Percentiles rank a stretch among this genome's conserved stretches.
Evolutionary conservation across 2,888 invertebrate genomes (phyloP).

Genomic region (Diarsia brunnea): DNA sequence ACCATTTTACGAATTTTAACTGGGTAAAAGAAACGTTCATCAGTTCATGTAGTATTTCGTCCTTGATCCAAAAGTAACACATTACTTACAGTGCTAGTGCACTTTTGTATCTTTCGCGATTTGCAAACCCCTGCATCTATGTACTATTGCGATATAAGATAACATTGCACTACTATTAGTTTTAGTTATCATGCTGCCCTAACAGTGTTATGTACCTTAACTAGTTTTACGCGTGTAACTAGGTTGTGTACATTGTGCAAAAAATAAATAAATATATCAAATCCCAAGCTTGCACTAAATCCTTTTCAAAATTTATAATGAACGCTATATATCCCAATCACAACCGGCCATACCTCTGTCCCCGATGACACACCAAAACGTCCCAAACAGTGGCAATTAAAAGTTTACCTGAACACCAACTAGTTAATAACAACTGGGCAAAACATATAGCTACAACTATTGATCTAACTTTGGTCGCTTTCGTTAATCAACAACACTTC

Average conservation of each 20-base stretch:
- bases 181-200: too few relatives aligned
- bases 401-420: slow-evolving; percentile 64
- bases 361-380: slow-evolving; percentile 44
- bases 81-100: not conserved
- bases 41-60: not conserved
- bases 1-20: too few relatives aligned
- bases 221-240: too few relatives aligned
- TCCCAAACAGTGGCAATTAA: slow-evolving; percentile 62
- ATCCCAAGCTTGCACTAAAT: not conserved
- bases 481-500: slow-evolving; percentile 60
- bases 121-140: not conserved
- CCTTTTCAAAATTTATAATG: slow-evolving; percentile 32
- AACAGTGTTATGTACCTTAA: too few relatives aligned
- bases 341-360: slow-evolving; percentile 21
- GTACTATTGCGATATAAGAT: too few relatives aligned
- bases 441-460: slow-evolving; percentile 63
- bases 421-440: slow-evolving; percentile 56
- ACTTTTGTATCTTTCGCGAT: not conserved
- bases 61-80: not conserved
- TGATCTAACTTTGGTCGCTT: slow-evolving; percentile 64
- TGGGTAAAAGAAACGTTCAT: not conserved
- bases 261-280: not conserved
- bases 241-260: too few relatives aligned
- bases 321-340: slow-evolving; percentile 33
- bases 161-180: too few relatives aligned